Percentiles rank a stretch among this genome's conserved stretches.
Conservation (phyloP, 1,140 invertebrate genomes). For the Sipha flava region DNA sequence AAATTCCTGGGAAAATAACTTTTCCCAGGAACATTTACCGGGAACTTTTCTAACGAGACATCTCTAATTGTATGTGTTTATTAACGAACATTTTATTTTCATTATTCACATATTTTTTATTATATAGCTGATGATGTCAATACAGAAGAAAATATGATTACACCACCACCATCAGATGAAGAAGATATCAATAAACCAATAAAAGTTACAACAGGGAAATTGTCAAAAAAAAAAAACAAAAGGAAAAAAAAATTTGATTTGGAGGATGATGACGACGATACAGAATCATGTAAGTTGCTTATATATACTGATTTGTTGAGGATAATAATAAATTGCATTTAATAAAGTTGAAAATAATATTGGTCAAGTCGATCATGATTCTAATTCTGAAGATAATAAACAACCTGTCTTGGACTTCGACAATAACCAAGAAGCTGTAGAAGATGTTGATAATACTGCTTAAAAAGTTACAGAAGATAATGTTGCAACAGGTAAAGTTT, state of each 20-base stretch:
- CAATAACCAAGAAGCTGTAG: background rate
- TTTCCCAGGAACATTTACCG: too few relatives aligned
- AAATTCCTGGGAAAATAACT: too few relatives aligned
- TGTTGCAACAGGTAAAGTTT: background rate
- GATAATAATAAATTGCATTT: background rate
- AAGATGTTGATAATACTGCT: background rate
- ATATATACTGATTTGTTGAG: background rate
- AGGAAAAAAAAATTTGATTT: slow-evolving; percentile 1
- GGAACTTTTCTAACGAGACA: too few relatives aligned
- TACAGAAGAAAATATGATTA: background rate
- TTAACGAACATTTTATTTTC: too few relatives aligned
- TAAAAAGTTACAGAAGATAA: background rate
- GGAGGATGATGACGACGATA: background rate
- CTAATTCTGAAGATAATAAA: background rate
- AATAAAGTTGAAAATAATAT: background rate
- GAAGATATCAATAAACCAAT: background rate
- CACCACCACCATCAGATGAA: background rate
- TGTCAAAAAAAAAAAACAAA: slow-evolving; percentile 9
- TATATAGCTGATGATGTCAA: background rate
- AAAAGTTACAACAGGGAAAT: background rate
- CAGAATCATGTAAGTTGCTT: background rate
- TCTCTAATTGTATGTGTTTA: too few relatives aligned
- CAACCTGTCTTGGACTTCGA: background rate
- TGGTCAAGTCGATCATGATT: background rate
- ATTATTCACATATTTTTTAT: background rate